Evolutionary conservation across 2,113 vertebrate species (phyloP).

Genomic region (Falco punctatus): DNA sequence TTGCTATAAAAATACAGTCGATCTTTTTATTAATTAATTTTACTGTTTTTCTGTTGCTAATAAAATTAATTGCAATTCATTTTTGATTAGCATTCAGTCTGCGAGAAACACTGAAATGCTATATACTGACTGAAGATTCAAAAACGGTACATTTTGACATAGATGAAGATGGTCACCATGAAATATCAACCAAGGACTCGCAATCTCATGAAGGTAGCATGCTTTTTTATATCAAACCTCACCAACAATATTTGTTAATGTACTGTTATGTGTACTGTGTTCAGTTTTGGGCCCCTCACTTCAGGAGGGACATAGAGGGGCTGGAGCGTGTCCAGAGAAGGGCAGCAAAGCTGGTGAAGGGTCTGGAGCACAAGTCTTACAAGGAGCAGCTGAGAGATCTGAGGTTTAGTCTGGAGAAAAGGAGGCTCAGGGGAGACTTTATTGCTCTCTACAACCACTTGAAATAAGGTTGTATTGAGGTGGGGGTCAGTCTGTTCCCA

Average conservation of each 20-base stretch:
- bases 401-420: accelerated
- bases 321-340: accelerated
- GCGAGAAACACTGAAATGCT: slow-evolving; percentile 41
- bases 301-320: not conserved
- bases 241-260: not conserved
- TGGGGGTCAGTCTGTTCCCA: accelerated
- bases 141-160: slow-evolving; percentile 67
- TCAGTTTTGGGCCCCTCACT: not conserved
- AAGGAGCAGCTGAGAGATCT: not conserved
- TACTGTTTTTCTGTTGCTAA: not conserved
- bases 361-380: accelerated
- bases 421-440: not conserved
- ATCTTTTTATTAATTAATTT: not conserved
- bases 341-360: accelerated
- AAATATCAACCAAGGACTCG: slow-evolving; percentile 63
- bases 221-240: not conserved
- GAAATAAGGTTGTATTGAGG: not conserved
- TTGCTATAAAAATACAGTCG: not conserved
- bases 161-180: slow-evolving; percentile 48
- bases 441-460: accelerated
- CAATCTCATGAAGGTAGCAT: slow-evolving; percentile 34
- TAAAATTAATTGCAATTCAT: not conserved
- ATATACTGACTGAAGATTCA: slow-evolving; percentile 57
- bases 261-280: not conserved
- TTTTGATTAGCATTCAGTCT: not conserved